Conservation (phyloP, 92 coral and sea anemone genomes). For the Hydrozoanthus gracilis region DNA sequence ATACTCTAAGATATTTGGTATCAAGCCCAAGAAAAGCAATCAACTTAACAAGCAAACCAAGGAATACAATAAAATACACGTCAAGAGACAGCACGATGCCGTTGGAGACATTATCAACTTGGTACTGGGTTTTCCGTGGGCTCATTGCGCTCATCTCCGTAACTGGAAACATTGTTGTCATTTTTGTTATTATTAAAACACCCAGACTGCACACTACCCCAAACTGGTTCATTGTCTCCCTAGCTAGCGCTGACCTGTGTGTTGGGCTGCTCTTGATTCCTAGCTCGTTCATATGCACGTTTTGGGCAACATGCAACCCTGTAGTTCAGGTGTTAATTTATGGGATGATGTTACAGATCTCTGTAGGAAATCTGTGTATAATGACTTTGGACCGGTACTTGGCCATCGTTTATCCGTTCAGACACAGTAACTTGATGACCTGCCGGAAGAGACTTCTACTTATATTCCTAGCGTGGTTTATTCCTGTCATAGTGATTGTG, state of each 20-base stretch:
- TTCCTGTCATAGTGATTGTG: constrained; percentile 47
- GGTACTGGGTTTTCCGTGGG: constrained; percentile 74
- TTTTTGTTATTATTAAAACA: constrained; percentile 52
- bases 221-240: constrained; percentile 79
- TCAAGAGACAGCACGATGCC: not conserved
- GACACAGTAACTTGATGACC: constrained; percentile 62
- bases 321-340: constrained; percentile 56
- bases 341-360: constrained; percentile 65
- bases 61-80: not conserved
- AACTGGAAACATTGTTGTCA: constrained; percentile 74
- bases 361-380: constrained; percentile 70
- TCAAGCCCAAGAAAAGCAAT: too few relatives aligned
- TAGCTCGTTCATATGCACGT: constrained; percentile 61
- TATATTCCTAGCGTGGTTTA: constrained; percentile 61
- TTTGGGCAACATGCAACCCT: constrained; percentile 52
- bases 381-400: constrained; percentile 70
- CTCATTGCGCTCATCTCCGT: constrained; percentile 61
- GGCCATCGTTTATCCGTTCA: constrained; percentile 71
- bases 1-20: too few relatives aligned
- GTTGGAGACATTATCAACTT: constrained; percentile 23
- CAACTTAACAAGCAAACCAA: not conserved
- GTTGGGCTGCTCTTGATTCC: constrained; percentile 80
- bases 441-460: constrained; percentile 32
- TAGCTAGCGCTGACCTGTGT: constrained; percentile 74
- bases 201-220: constrained; percentile 62